These are phyloP conservation scores for Chymomyza amoena DNA, from an alignment of 2,888 invertebrate genomes.

Conservation along the genomic window DNA sequence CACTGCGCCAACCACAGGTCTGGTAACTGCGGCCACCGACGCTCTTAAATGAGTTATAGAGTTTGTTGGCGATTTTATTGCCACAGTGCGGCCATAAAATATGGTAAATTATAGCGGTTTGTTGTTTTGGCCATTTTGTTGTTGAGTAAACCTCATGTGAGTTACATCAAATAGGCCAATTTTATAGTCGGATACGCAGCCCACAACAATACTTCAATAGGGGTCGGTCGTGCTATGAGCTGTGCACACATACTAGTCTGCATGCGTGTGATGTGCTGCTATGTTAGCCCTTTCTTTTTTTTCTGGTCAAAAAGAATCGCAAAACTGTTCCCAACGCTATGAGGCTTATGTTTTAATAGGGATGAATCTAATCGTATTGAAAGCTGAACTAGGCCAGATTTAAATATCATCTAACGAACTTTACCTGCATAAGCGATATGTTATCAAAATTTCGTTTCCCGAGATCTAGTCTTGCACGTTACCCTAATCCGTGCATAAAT, in stretches of 20 bases:
- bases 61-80: constrained; percentile 78
- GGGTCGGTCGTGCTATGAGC: background rate
- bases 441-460: too few species aligned
- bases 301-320: background rate
- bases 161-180: constrained; percentile 61
- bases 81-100: constrained; percentile 78
- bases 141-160: constrained; percentile 74
- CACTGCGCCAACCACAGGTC: constrained; percentile 1
- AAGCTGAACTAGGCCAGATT: too few species aligned
- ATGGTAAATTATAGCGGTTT: constrained; percentile 78
- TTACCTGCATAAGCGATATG: too few species aligned
- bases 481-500: too few species aligned
- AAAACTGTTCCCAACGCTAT: background rate
- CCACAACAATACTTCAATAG: constrained; percentile 24
- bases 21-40: constrained; percentile 31
- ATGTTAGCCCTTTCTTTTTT: constrained; percentile 19
- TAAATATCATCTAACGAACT: too few species aligned
- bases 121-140: constrained; percentile 78
- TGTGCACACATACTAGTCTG: constrained; percentile 1
- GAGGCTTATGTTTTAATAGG: background rate
- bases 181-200: constrained; percentile 22
- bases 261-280: constrained; percentile 18
- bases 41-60: constrained; percentile 77
- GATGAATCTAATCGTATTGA: too few species aligned
- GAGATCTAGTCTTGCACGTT: too few species aligned